Base-by-base conservation (phyloP, 2,888 invertebrate species). In the Linhomoeus sp. region DNA sequence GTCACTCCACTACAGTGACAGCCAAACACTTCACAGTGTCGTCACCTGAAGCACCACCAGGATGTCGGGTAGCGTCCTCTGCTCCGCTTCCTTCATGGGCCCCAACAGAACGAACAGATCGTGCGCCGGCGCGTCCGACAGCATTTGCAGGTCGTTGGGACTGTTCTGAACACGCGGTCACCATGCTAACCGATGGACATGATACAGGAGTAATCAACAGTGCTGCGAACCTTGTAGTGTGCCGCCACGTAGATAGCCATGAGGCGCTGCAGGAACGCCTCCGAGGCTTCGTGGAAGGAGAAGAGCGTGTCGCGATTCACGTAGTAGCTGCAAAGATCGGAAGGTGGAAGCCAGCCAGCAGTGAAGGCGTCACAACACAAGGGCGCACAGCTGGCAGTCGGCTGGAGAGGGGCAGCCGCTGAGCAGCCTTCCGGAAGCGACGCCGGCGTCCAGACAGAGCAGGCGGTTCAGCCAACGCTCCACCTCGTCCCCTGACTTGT, bases 41-140 rank as follows among this genome's bases (percentile, higher is more conserved):
- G 15, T 33, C 9, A 12, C 15, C 19, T 38, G 40, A 15, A 62
- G 54, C 2, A 61, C 58, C 7, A 53, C 62, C 25, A 61, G 49
- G 35, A 57, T 51, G 55, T 92, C 90, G 0, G 94, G 94, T 55
- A 94, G 69, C 12, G 58, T 43, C 24, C 52, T 56, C 36, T 55
- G 50, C 3, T 53, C 51, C 20, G 55, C 52, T 12, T 41, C 17
- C 57, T 79, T 75, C 1, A 85, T 76, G 0, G 94, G 92, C 0
- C 83, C 82, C 51, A 94, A 72, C 37, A 99, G 71, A 55, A 88
- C 90, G 70, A 94, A 99, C 47, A 99, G 68, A 66, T 90, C 85
- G 70, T 99, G 97, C 1, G 90, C 90, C 0, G 97, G 94, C 19
- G 97, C 94, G 69, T 99, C 97, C 17, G 92, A 87, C 71, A 99